These are phyloP conservation scores for Sebastes taczanowskii DNA, from an alignment of 2,797 vertebrate genomes.

Conservation along the genomic window DNA sequence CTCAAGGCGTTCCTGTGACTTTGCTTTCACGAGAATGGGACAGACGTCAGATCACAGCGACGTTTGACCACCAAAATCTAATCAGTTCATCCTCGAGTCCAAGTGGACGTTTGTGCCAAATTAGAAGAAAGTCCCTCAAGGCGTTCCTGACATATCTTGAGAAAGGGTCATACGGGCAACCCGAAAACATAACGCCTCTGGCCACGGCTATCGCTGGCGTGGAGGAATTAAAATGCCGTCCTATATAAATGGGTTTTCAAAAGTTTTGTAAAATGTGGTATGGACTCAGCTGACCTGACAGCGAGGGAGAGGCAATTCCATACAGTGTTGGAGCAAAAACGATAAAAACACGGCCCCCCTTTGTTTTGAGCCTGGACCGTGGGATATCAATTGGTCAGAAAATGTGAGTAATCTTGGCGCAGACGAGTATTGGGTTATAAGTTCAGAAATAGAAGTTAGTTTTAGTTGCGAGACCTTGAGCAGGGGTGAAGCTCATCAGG, in stretches of 20 bases:
- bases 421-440: background rate
- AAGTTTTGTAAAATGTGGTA: background rate
- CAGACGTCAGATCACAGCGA: too few relatives aligned
- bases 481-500: constrained; percentile 18
- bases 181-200: too few relatives aligned
- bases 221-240: background rate
- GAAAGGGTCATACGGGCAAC: too few relatives aligned
- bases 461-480: constrained; percentile 1
- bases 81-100: too few relatives aligned
- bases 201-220: too few relatives aligned
- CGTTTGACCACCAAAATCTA: too few relatives aligned
- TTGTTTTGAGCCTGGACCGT: background rate
- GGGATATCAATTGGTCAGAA: background rate
- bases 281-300: background rate
- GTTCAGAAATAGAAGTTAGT: background rate
- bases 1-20: too few relatives aligned
- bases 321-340: background rate
- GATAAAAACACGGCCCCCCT: background rate
- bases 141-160: too few relatives aligned
- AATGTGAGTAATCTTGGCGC: background rate
- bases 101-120: too few relatives aligned
- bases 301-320: background rate
- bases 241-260: background rate
- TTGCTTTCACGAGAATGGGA: too few relatives aligned
- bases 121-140: too few relatives aligned